Percentiles rank a stretch among this genome's conserved stretches.
phyloP scores from a whole-genome alignment of 2,797 vertebrate genomes.

The Sebastes hubbsi region DNA sequence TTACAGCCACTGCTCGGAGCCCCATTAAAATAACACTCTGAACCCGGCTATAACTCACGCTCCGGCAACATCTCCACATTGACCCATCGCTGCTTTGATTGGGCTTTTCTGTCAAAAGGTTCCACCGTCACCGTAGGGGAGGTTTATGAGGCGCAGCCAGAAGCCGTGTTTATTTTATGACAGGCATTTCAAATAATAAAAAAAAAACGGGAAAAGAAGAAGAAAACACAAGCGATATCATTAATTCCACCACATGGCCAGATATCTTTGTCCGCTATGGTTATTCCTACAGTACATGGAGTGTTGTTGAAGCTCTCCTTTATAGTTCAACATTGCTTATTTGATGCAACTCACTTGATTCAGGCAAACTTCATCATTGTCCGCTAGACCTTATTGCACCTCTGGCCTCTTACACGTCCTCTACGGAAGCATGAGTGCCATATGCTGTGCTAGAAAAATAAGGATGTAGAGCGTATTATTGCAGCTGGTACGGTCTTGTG shows the following conservation, averaged over 20 bases:
- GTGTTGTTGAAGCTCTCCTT: constrained; percentile 27
- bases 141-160: constrained; percentile 69
- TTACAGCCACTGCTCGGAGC: constrained; percentile 66
- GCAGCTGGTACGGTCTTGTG: neutral
- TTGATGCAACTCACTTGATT: constrained; percentile 50
- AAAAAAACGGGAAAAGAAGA: neutral
- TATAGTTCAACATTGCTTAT: constrained; percentile 23
- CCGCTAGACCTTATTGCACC: constrained; percentile 32
- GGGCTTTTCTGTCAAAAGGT: constrained; percentile 75
- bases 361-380: constrained; percentile 32
- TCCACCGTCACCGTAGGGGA: constrained; percentile 42
- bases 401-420: neutral
- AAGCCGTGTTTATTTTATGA: constrained; percentile 73
- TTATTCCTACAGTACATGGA: constrained; percentile 14
- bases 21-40: constrained; percentile 78
- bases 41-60: constrained; percentile 69
- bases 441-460: neutral
- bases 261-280: constrained; percentile 44
- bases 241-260: constrained; percentile 66
- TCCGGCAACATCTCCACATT: constrained; percentile 65
- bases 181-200: constrained; percentile 66
- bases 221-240: constrained; percentile 50
- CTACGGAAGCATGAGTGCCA: constrained; percentile 14
- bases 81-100: constrained; percentile 74
- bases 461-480: neutral